Evolutionary conservation across 37 sponge, comb jelly and placozoan species (phyloP).

Genomic region (Cladorhizidae sp.): DNA sequence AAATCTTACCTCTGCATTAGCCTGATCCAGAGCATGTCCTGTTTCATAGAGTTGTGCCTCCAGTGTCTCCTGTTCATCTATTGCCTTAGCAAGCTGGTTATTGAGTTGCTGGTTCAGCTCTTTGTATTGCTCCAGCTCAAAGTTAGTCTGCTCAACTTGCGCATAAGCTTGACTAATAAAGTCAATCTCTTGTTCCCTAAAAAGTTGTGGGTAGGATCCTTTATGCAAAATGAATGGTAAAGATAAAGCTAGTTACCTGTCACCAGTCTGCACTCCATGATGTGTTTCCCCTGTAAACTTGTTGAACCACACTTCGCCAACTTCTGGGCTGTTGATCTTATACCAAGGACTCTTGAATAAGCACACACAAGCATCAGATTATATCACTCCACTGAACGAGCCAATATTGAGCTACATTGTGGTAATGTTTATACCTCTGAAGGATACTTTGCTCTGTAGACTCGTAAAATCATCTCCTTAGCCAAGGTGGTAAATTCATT

Average conservation of each 20-base stretch:
- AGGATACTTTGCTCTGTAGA: slow-evolving; percentile 75
- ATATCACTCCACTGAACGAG: neutral
- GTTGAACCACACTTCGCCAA: slow-evolving; percentile 82
- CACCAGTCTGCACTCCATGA: slow-evolving; percentile 16
- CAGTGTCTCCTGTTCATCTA: slow-evolving; percentile 77
- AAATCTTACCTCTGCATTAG: slow-evolving; percentile 60
- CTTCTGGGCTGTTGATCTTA: slow-evolving; percentile 62
- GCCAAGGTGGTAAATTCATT: slow-evolving; percentile 79
- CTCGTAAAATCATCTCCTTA: slow-evolving; percentile 71
- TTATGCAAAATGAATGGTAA: no score
- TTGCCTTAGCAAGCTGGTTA: slow-evolving; percentile 64
- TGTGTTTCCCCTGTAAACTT: slow-evolving; percentile 82
- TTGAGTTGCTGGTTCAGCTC: slow-evolving; percentile 48
- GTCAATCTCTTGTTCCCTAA: slow-evolving; percentile 71
- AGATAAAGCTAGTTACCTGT: slow-evolving; percentile 17
- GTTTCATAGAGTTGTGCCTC: slow-evolving; percentile 75
- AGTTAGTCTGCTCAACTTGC: slow-evolving; percentile 43
- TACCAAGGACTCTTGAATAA: slow-evolving; percentile 80
- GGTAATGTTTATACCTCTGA: slow-evolving; percentile 65
- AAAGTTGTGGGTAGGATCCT: no score
- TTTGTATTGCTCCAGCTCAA: slow-evolving; percentile 69
- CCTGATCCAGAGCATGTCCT: slow-evolving; percentile 77
- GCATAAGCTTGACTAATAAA: slow-evolving; percentile 67
- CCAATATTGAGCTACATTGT: no score
- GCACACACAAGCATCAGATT: neutral